Conservation (phyloP, 1,140 invertebrate species). For the Halesus radiatus region DNA sequence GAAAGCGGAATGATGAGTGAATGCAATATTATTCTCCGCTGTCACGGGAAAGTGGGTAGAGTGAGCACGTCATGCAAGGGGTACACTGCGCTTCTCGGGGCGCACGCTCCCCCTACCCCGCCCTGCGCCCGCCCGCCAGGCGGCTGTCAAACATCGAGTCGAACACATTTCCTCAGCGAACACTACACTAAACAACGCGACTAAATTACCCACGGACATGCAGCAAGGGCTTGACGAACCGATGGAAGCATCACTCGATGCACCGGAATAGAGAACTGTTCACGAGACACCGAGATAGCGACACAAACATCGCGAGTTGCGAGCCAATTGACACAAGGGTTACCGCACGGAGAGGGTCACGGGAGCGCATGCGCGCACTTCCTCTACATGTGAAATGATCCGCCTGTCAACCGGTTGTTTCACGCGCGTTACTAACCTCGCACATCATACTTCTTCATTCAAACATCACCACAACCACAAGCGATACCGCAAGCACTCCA, state of each 20-base stretch:
- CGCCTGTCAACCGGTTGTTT: conserved; percentile 12
- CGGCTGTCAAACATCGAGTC: background rate
- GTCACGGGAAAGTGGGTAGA: background rate
- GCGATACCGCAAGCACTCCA: too few species aligned
- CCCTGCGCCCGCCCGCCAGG: background rate
- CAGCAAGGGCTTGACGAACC: background rate
- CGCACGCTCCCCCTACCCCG: background rate
- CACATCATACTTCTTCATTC: too few species aligned
- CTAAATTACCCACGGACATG: background rate
- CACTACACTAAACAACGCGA: background rate
- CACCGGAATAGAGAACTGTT: background rate
- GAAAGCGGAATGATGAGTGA: background rate
- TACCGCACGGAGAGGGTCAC: background rate
- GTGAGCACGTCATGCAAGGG: background rate
- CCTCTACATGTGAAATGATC: conserved; percentile 17
- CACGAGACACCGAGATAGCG: background rate
- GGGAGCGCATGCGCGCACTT: conserved; percentile 4
- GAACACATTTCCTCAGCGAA: background rate
- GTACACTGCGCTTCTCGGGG: conserved; percentile 7
- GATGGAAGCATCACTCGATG: background rate
- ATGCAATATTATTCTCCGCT: background rate
- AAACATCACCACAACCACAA: too few species aligned
- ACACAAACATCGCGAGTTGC: conserved; percentile 2
- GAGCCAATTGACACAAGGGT: conserved; percentile 24
- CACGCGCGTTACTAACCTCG: too few species aligned